Evolutionary conservation across 2,113 vertebrate species (phyloP).

Genomic region (Bubo scandiacus): DNA sequence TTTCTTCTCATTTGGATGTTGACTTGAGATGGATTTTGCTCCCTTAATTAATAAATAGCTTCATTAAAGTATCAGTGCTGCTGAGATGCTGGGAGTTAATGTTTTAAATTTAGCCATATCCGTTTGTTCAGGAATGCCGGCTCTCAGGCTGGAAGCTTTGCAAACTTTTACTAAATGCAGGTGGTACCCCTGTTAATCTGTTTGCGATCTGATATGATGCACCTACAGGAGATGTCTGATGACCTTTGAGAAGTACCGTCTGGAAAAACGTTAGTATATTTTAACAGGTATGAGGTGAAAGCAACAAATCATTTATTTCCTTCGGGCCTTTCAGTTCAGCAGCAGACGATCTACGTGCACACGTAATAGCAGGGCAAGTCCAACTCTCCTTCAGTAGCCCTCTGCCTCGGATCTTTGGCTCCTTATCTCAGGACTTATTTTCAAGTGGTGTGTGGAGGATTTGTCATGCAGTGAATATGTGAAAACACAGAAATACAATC

Average conservation of each 20-base stretch:
- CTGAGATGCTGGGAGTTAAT: too few species aligned
- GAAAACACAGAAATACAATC: too few species aligned
- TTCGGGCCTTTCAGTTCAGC: too few species aligned
- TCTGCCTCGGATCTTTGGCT: not conserved
- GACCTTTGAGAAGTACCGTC: not conserved
- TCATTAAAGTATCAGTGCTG: too few species aligned
- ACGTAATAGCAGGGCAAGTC: not conserved
- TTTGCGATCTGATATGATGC: not conserved
- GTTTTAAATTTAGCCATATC: not conserved
- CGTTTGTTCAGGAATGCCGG: not conserved
- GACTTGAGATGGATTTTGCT: too few species aligned
- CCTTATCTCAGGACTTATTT: not conserved
- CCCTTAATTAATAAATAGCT: too few species aligned
- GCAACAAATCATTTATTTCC: too few species aligned
- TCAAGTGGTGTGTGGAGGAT: not conserved
- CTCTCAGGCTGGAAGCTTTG: not conserved
- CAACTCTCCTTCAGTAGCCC: not conserved
- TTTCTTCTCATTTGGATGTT: not conserved
- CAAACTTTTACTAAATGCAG: not conserved
- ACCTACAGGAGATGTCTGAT: not conserved
- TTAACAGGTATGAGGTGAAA: too few species aligned
- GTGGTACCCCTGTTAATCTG: not conserved
- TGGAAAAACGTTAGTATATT: too few species aligned
- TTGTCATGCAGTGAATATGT: not conserved
- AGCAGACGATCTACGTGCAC: too few species aligned